Evolutionary conservation across 1,140 invertebrate genomes (phyloP), one percentile per base, ranked within the genome.

Genomic region (Trypoxylus dichotomus): DNA sequence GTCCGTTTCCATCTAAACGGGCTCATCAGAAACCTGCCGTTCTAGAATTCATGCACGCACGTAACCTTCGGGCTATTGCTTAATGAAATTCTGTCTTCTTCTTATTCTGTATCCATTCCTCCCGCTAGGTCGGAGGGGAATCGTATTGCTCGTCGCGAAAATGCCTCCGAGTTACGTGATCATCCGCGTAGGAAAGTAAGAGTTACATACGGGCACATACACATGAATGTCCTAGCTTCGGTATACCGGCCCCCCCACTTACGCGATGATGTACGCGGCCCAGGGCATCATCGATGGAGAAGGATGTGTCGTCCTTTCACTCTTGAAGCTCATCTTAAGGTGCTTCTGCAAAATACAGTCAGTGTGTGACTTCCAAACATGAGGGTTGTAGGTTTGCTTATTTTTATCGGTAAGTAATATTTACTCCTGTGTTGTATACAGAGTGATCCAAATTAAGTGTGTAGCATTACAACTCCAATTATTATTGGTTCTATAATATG

Each of bases 351-450:
- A 54, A 74, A 80, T 85, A 84, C 82, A 84, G 84, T 83, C 82
- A 81, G 79, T 79, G 72, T 78, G 80, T 82, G 83, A 83, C 83
- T 83, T 81, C 77, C 79, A 78, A 82, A 78, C 79, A 84, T 84
- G 83, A 82, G 80, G 82, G 81, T 82, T 84, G 82, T 82, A 81
- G 81, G 82, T 84, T 80, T 82, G 77, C 82, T 85, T 77, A 80
- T 84, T 81, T 79, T 84, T 77, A 79, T 85, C 82, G 84, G 84
- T 85, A 82, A 85, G 84, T 83, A 13, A 82, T n/a, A 74, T 13
- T 42, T 24, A n/a, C n/a, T n/a, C n/a, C n/a, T n/a, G n/a, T n/a
- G n/a, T n/a, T n/a, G n/a, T n/a, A n/a, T n/a, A n/a, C n/a, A n/a
- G n/a, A n/a, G n/a, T n/a, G n/a, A n/a, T n/a, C n/a, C n/a, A n/a